Evolutionary conservation across 1,140 invertebrate species (phyloP).

Genomic region (Amphibalanus amphitrite): DNA sequence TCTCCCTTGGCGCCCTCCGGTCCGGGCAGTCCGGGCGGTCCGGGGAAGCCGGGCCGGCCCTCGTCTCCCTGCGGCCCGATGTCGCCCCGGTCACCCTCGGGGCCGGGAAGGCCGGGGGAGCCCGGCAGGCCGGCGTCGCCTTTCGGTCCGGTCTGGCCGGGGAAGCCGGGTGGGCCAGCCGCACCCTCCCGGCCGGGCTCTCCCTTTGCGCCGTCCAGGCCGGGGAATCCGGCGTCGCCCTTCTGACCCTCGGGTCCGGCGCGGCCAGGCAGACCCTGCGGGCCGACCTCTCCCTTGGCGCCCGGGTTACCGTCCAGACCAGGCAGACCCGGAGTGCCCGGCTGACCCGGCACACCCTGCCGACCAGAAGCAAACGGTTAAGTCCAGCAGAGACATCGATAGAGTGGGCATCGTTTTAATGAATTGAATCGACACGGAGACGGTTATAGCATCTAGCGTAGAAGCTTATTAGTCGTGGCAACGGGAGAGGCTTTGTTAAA

Average conservation of each 20-base stretch:
- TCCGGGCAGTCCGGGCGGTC: slow-evolving; percentile 25
- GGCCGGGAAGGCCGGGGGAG: slow-evolving; percentile 20
- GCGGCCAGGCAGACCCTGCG: slow-evolving; percentile 11
- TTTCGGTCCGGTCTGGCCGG: slow-evolving; percentile 26
- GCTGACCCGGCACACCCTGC: slow-evolving; percentile 19
- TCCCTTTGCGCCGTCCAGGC: slow-evolving; percentile 20
- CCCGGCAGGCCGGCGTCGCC: slow-evolving; percentile 29
- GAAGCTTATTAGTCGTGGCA: no score
- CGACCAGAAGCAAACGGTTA: background rate
- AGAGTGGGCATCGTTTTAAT: no score
- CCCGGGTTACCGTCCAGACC: slow-evolving; percentile 23
- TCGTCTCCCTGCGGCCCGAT: slow-evolving; percentile 21
- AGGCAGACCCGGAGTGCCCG: slow-evolving; percentile 13
- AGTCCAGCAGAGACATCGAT: no score
- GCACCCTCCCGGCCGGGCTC: slow-evolving; percentile 14
- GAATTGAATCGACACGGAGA: no score
- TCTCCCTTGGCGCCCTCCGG: slow-evolving; percentile 29
- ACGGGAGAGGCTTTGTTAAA: no score
- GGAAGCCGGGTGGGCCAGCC: slow-evolving; percentile 25
- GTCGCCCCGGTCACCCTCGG: slow-evolving; percentile 17
- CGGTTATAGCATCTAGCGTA: no score
- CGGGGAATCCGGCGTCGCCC: slow-evolving; percentile 11
- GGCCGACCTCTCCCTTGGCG: slow-evolving; percentile 18
- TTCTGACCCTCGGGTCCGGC: slow-evolving; percentile 8
- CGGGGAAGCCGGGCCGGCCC: slow-evolving; percentile 34